A percentile compares a stretch with the other conserved stretches of the same genome.
Conservation (phyloP, 1,140 invertebrate genomes). For the Hyles euphorbiae region DNA sequence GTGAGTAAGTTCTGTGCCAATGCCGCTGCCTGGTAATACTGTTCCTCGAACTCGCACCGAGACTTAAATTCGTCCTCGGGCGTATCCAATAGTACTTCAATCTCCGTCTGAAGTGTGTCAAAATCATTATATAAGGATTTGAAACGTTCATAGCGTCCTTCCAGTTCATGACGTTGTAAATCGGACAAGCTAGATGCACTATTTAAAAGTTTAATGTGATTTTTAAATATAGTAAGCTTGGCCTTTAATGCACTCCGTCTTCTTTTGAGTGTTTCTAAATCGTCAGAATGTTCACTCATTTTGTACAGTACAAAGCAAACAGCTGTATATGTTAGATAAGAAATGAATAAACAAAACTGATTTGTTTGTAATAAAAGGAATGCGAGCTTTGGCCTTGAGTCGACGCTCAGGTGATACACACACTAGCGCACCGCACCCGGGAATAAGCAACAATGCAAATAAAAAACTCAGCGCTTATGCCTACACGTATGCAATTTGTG, state of each 20-base stretch:
- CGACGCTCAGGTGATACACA: no score
- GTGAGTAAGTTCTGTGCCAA: neutral
- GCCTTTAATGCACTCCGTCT: neutral
- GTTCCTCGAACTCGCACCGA: neutral
- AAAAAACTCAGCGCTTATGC: no score
- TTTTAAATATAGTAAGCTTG: neutral
- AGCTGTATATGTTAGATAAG: no score
- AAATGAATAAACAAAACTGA: no score
- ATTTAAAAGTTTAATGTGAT: neutral
- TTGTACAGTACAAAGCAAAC: no score
- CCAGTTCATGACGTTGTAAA: neutral
- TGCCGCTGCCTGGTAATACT: neutral
- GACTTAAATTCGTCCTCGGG: neutral
- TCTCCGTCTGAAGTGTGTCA: neutral
- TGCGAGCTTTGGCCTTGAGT: no score
- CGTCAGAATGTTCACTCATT: no score
- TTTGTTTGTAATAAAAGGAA: no score
- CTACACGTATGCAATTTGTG: no score
- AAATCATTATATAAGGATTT: neutral
- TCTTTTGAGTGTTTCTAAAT: no score
- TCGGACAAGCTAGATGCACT: neutral
- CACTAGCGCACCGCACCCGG: no score
- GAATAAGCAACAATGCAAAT: no score
- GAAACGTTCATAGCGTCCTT: neutral
- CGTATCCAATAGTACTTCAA: neutral